A percentile compares a stretch with the other conserved stretches of the same genome.
Conservation (phyloP, 2,797 vertebrate species). For the Sciaenops ocellatus region DNA sequence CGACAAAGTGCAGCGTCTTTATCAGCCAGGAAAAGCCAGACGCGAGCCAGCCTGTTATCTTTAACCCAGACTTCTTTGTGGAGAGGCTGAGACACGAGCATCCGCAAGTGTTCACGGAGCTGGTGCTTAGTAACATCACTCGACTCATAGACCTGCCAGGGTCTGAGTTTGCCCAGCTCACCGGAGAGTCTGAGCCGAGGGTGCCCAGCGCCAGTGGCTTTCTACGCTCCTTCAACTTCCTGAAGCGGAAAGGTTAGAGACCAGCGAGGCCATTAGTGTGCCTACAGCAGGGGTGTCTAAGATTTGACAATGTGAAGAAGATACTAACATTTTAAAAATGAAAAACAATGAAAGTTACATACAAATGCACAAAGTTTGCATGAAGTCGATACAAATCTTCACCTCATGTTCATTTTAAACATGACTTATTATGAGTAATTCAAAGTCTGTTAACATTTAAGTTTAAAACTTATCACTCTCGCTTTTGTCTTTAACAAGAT, state of each 20-base stretch:
- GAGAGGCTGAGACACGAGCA: slow-evolving; percentile 94
- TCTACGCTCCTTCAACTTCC: slow-evolving; percentile 94
- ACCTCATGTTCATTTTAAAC: no score
- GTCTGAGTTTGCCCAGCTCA: slow-evolving; percentile 93
- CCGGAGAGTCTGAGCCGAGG: slow-evolving; percentile 91
- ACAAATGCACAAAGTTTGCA: no score
- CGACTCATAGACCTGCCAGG: slow-evolving; percentile 96
- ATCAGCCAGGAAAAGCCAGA: slow-evolving; percentile 89
- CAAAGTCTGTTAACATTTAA: no score
- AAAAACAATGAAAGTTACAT: no score
- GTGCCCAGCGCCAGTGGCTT: slow-evolving; percentile 88
- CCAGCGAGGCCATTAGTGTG: slow-evolving; percentile 46
- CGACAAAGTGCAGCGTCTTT: slow-evolving; percentile 90
- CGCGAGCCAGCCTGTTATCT: slow-evolving; percentile 90
- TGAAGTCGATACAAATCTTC: no score
- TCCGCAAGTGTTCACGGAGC: slow-evolving; percentile 90
- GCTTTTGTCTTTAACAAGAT: no score
- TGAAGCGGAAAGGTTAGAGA: slow-evolving; percentile 93
- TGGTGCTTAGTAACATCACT: slow-evolving; percentile 95
- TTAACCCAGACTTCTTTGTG: slow-evolving; percentile 98
- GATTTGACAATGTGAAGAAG: no score
- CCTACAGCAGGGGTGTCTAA: no score
- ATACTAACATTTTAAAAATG: no score
- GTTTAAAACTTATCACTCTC: no score
- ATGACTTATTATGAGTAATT: no score